Evolutionary conservation across 2,113 vertebrate genomes (phyloP).

Genomic region (Trematocara variabile): DNA sequence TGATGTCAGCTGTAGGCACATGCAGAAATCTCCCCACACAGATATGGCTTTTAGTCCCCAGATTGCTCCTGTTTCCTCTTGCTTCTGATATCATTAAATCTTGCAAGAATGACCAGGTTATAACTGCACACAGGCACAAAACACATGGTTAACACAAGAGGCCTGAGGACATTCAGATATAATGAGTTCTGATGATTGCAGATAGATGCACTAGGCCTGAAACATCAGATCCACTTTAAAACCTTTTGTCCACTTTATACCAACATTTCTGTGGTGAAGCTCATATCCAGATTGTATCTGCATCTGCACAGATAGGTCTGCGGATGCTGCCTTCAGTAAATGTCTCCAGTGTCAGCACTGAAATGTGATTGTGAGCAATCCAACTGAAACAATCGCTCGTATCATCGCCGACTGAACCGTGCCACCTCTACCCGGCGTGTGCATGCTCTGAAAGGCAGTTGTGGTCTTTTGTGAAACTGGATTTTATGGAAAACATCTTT

Average conservation of each 20-base stretch:
- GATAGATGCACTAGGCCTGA: background rate
- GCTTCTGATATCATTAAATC: background rate
- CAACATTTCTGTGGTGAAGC: background rate
- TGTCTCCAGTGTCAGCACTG: background rate
- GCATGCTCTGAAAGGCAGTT: background rate
- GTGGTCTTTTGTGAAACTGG: background rate
- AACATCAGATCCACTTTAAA: background rate
- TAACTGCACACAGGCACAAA: background rate
- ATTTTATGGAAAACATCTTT: background rate
- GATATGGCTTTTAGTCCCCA: background rate
- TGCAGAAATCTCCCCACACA: background rate
- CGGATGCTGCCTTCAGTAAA: background rate
- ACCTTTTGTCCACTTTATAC: background rate
- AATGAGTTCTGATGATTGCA: slow-evolving; percentile 11
- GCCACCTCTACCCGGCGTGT: background rate
- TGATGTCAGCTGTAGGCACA: background rate
- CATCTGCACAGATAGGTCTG: background rate
- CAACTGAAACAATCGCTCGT: background rate
- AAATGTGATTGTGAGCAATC: background rate
- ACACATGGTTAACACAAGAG: background rate
- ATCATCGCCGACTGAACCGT: background rate
- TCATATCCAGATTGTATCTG: background rate
- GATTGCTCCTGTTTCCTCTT: background rate
- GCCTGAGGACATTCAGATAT: background rate
- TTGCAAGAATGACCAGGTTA: background rate